Base-by-base conservation (phyloP, 2,113 vertebrate genomes). In the Myiagra hebetior region DNA sequence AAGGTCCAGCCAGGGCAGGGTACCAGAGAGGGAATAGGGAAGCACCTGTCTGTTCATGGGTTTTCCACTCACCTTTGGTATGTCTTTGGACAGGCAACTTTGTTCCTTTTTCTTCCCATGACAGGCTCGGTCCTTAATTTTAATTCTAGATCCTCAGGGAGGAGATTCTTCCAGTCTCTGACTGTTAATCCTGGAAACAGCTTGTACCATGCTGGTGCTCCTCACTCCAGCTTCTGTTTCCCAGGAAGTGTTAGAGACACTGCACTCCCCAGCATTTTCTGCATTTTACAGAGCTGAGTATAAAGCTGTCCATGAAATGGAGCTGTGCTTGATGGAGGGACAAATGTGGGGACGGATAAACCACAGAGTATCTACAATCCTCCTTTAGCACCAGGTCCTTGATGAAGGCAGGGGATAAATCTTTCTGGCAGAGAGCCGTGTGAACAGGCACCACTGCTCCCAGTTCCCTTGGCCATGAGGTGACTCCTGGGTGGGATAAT, bases 121-220 rank as follows among this genome's bases (percentile, higher is more conserved):
- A 65, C 46, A 53, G 42, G 23, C 24, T 53, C 26, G 27, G 31
- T 65, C 77, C 46, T 92, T 77, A 50, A 65, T 75, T 87, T 88
- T 65, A 77, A 92, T 77, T 93, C 62, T 65, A 33, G 53, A 79
- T 87, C 44, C 81, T 95, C 53, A 76, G 85, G 81, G 89, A 93
- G 85, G 37, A 96, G 46, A 55, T 72, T 93, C 31, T 57, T 28
- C 77, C 87, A 64, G 33, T 56, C 30, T 95, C 64, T 95, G 60
- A 35, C 60, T 68, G 57, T 31, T 80, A 77, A 76, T 50, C 39
- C 79, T 77, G 91, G 59, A 74, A 85, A 88, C 79, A 92, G 49
- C 46, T 83, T 87, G 74, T 79, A 57, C 37, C 53, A 57, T 17
- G 42, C 75, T 91, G 82, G 21, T 77, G 70, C 55, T 44, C 55